These are phyloP conservation scores for Sylvilagus floridanus DNA, from an alignment of 2,797 vertebrate species.

Conservation along the genomic window DNA sequence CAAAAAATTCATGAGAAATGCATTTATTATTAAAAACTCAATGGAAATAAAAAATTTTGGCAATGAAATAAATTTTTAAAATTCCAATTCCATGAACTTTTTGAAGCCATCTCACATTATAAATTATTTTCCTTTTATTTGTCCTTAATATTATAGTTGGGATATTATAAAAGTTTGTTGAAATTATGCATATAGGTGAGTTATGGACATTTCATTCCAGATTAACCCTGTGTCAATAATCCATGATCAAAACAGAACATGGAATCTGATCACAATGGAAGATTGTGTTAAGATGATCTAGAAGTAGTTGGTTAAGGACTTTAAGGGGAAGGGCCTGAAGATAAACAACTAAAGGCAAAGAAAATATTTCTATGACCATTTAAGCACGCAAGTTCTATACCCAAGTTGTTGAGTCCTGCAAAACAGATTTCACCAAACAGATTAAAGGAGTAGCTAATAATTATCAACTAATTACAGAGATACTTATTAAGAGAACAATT, in stretches of 20 bases:
- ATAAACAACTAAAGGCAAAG: not conserved
- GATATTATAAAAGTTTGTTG: not conserved
- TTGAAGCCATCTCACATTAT: not conserved
- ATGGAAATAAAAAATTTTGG: too few species aligned
- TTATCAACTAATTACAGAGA: not conserved
- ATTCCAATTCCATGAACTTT: too few species aligned
- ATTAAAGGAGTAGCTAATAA: slow-evolving; percentile 1
- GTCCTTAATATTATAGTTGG: not conserved
- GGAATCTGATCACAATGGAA: not conserved
- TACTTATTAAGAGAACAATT: not conserved
- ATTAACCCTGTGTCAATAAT: not conserved
- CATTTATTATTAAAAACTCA: not conserved
- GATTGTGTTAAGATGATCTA: not conserved
- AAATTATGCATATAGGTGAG: not conserved
- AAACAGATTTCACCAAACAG: not conserved
- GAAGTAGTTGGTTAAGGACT: not conserved
- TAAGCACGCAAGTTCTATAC: not conserved
- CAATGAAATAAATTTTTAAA: too few species aligned
- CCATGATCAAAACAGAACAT: not conserved
- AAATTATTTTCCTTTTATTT: slow-evolving; percentile 12
- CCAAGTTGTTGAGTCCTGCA: not conserved
- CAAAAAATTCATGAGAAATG: not conserved
- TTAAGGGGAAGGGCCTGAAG: slow-evolving; percentile 5
- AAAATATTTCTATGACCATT: not conserved
- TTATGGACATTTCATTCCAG: slow-evolving; percentile 42